Percentiles rank a stretch among this genome's conserved stretches.
Evolutionary conservation across 1,140 invertebrate genomes (phyloP).

Genomic region (Plectrocnemia conspersa): DNA sequence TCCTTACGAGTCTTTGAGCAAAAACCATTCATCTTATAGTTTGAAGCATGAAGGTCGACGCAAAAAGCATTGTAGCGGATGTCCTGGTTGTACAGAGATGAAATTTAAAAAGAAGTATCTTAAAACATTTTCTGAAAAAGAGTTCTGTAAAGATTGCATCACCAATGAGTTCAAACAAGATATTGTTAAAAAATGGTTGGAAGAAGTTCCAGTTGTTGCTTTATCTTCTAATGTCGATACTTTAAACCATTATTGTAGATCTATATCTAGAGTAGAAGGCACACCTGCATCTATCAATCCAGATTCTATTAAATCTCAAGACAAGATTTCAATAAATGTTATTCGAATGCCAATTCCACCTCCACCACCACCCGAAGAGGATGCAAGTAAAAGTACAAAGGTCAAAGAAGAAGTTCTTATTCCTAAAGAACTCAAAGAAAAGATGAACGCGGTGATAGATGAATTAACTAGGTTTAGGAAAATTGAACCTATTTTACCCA

Average conservation of each 20-base stretch:
- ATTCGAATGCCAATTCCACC: constrained; percentile 43
- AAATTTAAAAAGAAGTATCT: constrained; percentile 39
- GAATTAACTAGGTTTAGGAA: constrained; percentile 49
- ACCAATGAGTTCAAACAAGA: constrained; percentile 53
- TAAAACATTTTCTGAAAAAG: constrained; percentile 39
- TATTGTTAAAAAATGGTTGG: constrained; percentile 64
- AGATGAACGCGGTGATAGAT: constrained; percentile 55
- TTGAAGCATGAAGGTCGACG: constrained; percentile 54
- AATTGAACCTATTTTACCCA: constrained; percentile 40
- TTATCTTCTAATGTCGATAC: constrained; percentile 35
- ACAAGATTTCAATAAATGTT: constrained; percentile 24
- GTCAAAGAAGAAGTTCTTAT: constrained; percentile 36
- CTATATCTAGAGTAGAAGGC: constrained; percentile 46
- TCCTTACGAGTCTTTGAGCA: constrained; percentile 20
- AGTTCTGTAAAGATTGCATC: constrained; percentile 51
- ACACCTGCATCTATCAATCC: constrained; percentile 45
- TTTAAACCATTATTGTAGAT: constrained; percentile 36
- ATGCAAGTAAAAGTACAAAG: constrained; percentile 15
- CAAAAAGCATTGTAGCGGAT: constrained; percentile 55
- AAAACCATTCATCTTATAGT: constrained; percentile 38
- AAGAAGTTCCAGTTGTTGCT: constrained; percentile 58
- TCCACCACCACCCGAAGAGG: constrained; percentile 43
- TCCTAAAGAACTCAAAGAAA: constrained; percentile 51
- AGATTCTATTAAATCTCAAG: constrained; percentile 36
- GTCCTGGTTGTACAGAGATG: constrained; percentile 57